A percentile compares a stretch with the other conserved stretches of the same genome.
phyloP scores from a whole-genome alignment of 2,113 vertebrate genomes.

The Nibea coibor region DNA sequence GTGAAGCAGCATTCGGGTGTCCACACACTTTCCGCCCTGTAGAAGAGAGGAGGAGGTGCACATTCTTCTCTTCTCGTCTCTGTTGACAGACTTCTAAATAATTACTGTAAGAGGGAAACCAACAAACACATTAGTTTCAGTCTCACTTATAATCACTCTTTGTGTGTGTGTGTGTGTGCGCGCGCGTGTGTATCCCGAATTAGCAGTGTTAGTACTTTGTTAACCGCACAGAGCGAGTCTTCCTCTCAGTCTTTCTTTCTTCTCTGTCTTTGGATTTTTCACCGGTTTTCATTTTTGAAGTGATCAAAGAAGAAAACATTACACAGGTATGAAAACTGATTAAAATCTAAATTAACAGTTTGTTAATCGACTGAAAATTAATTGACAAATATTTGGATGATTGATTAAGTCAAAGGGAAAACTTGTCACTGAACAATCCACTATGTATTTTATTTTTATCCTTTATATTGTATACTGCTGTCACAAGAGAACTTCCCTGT shows the following conservation, averaged over 20 bases:
- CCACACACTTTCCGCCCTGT: neutral
- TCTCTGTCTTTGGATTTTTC: neutral
- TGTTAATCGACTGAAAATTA: neutral
- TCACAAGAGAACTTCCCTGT: too few species aligned
- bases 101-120: slow-evolving; percentile 52
- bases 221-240: slow-evolving; percentile 2
- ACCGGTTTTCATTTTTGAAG: neutral
- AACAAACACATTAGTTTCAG: slow-evolving; percentile 65
- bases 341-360: neutral
- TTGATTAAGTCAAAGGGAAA: neutral
- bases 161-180: slow-evolving; percentile 15
- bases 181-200: slow-evolving; percentile 1
- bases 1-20: neutral
- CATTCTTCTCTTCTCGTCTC: neutral
- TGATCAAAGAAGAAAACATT: neutral
- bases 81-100: slow-evolving; percentile 61
- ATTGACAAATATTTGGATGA: neutral
- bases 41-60: slow-evolving; percentile 4
- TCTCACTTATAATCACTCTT: slow-evolving; percentile 53
- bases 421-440: neutral
- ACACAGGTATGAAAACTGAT: neutral
- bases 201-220: slow-evolving; percentile 29
- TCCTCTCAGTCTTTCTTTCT: neutral
- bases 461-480: too few species aligned
- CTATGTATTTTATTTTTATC: too few species aligned